A percentile compares a stretch with the other conserved stretches of the same genome.
phyloP scores from a whole-genome alignment of 2,888 invertebrate species.

The Harmothoe impar region DNA sequence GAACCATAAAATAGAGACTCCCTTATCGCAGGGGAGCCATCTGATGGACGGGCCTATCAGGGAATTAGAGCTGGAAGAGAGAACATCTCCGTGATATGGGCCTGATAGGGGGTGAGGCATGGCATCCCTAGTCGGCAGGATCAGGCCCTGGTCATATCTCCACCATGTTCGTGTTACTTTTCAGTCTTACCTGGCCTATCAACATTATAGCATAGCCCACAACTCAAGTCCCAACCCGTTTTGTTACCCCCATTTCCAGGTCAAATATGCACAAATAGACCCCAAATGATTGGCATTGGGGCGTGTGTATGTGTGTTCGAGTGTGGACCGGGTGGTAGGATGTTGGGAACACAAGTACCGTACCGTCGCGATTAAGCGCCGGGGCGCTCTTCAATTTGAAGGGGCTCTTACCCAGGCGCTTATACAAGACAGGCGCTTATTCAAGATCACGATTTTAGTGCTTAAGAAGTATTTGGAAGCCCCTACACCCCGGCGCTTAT shows the following conservation, averaged over 20 bases:
- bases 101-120: constrained; percentile 11
- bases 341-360: too few species aligned
- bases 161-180: constrained; percentile 12
- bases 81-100: not conserved
- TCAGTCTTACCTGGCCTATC: not conserved
- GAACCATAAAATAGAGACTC: not conserved
- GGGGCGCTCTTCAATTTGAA: too few species aligned
- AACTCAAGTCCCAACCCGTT: not conserved
- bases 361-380: too few species aligned
- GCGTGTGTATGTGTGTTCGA: too few species aligned
- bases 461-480: too few species aligned
- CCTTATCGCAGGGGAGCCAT: not conserved
- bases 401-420: too few species aligned
- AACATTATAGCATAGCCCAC: too few species aligned
- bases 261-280: constrained; percentile 13
- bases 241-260: constrained; percentile 4
- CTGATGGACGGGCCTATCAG: constrained; percentile 17
- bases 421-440: too few species aligned
- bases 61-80: constrained; percentile 2
- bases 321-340: too few species aligned
- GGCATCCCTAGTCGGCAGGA: not conserved
- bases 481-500: too few species aligned
- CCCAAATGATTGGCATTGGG: not conserved
- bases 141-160: not conserved
- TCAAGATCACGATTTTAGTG: too few species aligned